Base-by-base conservation (phyloP, 64 coral and sea anemone genomes). In the Platygyra sinensis region DNA sequence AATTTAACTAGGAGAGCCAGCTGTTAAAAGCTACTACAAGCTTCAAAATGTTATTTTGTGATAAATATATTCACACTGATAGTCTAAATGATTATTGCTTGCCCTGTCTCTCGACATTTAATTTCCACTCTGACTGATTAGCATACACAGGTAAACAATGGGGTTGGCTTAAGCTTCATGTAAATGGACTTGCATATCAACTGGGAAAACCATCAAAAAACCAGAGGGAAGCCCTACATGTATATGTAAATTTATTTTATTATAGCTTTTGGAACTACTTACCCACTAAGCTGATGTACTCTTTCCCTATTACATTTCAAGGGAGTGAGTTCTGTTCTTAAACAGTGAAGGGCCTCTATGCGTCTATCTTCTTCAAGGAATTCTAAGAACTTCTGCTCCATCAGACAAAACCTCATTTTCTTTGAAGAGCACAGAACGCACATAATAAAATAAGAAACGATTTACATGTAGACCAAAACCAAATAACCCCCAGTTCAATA, bases 321-420 rank as follows among this genome's bases (percentile, higher is more conserved):
- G 24, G 97, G 97, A 50, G 97, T 93, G 60, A 99, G 72, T 75
- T 99, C 97, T 46, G 87, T 99, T 79, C 97, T 93, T 25, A 99
- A 76, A 92, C 97, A 99, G 20, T 93, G 88, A 25, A 99, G 83
- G 49, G 97, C 97, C 61, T 99, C 97, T 83, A 99, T 77, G 13
- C 91, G 88, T 31, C 89, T 83, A 30, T 95, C 93, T 27, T 95
- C 94, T 86, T 99, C 97, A 24, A 99, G 52, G 76, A 93, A 78
- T 81, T 99, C 97, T 54, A 99, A 76, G 75, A 93, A 99, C 76
- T 99, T 99, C 88, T 99, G 97, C 60, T 99, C 97, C 85, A 99
- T 79, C 31, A 99, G 78, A 51, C 91, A 93, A 96, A 99, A 99
- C 73, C 87, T 99, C 94, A 99, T 95, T 96, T 99, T 99, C 97